A percentile compares a stretch with the other conserved stretches of the same genome.
Evolutionary conservation across 2,113 vertebrate genomes (phyloP).

Genomic region (Australoheros scitulus): DNA sequence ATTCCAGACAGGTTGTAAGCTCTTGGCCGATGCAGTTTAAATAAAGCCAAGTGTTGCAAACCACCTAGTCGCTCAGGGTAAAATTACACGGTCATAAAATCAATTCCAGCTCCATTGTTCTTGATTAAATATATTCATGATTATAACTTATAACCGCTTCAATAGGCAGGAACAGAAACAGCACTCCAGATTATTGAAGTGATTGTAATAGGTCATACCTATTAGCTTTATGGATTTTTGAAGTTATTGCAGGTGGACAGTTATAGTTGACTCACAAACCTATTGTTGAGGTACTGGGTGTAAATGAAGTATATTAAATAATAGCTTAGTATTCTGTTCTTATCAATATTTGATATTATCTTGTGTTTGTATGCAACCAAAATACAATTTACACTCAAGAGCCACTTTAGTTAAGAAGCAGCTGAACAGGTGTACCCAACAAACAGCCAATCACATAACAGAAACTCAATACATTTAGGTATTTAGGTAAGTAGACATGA

Average conservation of each 20-base stretch:
- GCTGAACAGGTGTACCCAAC: too few species aligned
- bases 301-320: background rate
- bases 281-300: background rate
- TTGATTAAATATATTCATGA: slow-evolving; percentile 53
- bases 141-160: slow-evolving; percentile 38
- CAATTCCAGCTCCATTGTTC: slow-evolving; percentile 39
- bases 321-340: background rate
- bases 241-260: background rate
- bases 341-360: background rate
- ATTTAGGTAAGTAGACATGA: too few species aligned
- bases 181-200: slow-evolving; percentile 16
- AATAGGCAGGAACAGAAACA: slow-evolving; percentile 24
- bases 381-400: background rate
- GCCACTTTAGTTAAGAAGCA: too few species aligned
- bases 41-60: slow-evolving; percentile 31
- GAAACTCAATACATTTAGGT: too few species aligned
- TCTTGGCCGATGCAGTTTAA: background rate
- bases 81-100: slow-evolving; percentile 48
- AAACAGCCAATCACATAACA: too few species aligned
- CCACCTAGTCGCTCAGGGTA: slow-evolving; percentile 21
- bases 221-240: slow-evolving; percentile 14
- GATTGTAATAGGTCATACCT: slow-evolving; percentile 5
- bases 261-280: background rate
- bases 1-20: background rate
- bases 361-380: background rate